Base-by-base conservation (phyloP, 1,140 invertebrate species). In the Conus ventricosus region DNA sequence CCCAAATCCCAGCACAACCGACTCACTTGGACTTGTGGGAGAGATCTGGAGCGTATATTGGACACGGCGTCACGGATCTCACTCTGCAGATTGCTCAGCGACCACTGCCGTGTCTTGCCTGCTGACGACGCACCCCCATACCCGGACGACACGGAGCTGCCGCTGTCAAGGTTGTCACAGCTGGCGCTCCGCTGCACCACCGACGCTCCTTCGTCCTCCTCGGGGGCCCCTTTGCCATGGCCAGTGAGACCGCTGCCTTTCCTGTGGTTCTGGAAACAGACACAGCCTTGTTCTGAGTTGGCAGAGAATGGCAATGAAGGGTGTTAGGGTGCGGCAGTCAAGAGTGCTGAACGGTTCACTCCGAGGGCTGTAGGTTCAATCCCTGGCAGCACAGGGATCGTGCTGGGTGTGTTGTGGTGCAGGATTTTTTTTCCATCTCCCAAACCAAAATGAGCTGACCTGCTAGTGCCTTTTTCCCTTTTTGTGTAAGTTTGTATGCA, bases 11-110 rank as follows among this genome's bases (percentile, higher is more conserved):
- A 39, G 39, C 39, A 39, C 39, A 39, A 39, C 39, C 39, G 39
- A 71, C 67, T 71, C 67, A 71, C 67, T 20, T 15, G 8, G 8
- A n/a, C 67, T 23, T 20, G 67, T 63, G 17, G 84, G 55, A 57
- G 71, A 87, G 55, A 78, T 88, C 84, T 88, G 85, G 39, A 78
- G 8, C 85, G 87, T 5, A 90, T 89, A 55, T 85, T 87, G 54
- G 82, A 67, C n/a, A 90, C 83, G 17, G 87, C 90, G 54, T 89
- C 85, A 15, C 87, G 87, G 17, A 91, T 88, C 63, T 91, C 90
- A 17, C 75, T 55, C 57, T 87, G 89, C 39, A 91, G 88, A 82
- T 91, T 91, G 71, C 87, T 60, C 10, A 91, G 54, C n/a, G 91
- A 91, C 87, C 88, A 87, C 83, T 63, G 39, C 20, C 71, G 53